phyloP scores from a whole-genome alignment of 2,797 vertebrate species.

The Melanotaenia parkinsoni region DNA sequence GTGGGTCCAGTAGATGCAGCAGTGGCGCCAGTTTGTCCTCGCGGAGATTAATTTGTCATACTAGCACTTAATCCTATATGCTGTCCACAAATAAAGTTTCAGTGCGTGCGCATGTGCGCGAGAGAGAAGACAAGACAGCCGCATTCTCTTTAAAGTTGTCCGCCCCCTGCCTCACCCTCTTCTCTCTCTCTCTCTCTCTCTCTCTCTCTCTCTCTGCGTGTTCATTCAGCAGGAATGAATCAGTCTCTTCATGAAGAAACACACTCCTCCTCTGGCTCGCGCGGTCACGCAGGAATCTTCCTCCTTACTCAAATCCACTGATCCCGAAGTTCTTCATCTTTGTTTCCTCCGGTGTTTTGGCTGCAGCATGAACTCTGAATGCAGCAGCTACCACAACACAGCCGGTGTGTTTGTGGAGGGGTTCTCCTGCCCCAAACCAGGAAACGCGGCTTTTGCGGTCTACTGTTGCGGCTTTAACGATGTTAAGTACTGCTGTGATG shows the following conservation, averaged over 20 bases:
- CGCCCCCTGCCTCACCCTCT: background rate
- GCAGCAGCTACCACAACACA: conserved; percentile 87
- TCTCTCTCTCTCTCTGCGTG: background rate
- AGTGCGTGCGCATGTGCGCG: background rate
- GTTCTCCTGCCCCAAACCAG: conserved; percentile 89
- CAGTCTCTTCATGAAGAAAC: conserved; percentile 11
- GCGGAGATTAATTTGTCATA: background rate
- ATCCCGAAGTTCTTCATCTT: background rate
- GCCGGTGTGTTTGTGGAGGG: conserved; percentile 83
- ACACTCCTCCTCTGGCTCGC: background rate
- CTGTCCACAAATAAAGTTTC: background rate
- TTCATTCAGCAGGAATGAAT: background rate
- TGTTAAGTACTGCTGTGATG: conserved; percentile 94
- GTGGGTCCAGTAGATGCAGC: no score
- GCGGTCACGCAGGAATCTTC: background rate
- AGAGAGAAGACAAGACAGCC: background rate
- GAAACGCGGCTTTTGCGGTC: conserved; percentile 80
- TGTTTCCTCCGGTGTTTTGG: background rate
- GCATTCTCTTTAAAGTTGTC: conserved; percentile 34
- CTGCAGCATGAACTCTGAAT: conserved; percentile 86
- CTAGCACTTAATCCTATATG: background rate
- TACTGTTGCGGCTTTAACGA: conserved; percentile 96
- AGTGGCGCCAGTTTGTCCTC: no score
- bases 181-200: background rate
- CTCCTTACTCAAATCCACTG: background rate